Base-by-base conservation (phyloP, 2,888 invertebrate genomes). In the Bruchidius siliquastri region DNA sequence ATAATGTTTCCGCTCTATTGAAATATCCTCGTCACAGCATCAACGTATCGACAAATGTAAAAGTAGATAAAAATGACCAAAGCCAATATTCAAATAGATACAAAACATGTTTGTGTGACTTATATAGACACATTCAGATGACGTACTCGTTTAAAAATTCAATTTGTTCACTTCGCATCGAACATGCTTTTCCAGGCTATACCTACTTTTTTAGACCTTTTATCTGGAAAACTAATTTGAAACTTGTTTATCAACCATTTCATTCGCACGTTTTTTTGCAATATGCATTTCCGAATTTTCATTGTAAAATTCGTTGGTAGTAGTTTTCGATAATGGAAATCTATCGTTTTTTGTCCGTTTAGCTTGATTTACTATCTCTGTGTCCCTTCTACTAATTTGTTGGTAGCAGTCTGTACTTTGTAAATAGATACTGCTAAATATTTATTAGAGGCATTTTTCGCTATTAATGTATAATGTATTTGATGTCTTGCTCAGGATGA, bases 71-170 rank as follows among this genome's bases (percentile, higher is more conserved):
- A 70, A 67, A 70, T 70, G 49, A 49, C 49, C 49, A 49, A 49
- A 49, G 49, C 49, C 49, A 49, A 49, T 49, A 71, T 32, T 26
- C 32, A 66, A 66, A 32, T 71, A 26, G 49, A 71, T 71, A 71
- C 71, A 71, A 32, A 71, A 71, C 22, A 66, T 71, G 71, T 71
- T 71, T 71, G 71, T 32, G 66, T 26, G 32, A 71, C 71, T 71
- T 66, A 32, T 71, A 32, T 21, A 66, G 1, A 66, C 30, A 69
- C 30, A 69, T 69, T 26, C 69, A 22, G 49, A 32, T 49, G 71
- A 10, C 20, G 21, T 49, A 13, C 18, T 13, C 32, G 66, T 71
- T 71, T 32, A 71, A 71, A 71, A 71, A 71, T 71, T 71, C 71
- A 71, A 71, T 71, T 71, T 71, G 71, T 32, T 71, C 21, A 71